These are phyloP conservation scores for Schrankia costaestrigalis DNA, from an alignment of 2,888 invertebrate genomes.

Conservation along the genomic window DNA sequence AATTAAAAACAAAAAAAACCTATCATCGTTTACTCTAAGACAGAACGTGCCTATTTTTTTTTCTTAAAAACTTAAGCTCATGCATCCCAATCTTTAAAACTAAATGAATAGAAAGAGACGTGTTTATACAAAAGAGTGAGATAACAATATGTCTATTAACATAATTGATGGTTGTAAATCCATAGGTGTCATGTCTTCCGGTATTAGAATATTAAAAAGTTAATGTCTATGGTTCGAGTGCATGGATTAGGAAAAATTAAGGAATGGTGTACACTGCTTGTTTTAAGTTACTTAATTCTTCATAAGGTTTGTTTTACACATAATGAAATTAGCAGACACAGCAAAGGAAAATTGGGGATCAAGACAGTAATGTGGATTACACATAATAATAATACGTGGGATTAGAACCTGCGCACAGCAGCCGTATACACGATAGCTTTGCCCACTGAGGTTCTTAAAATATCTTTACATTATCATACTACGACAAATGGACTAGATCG, in stretches of 20 bases:
- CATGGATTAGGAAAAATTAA: conserved; percentile 5
- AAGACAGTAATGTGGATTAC: too few species aligned
- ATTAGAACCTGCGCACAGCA: too few species aligned
- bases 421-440: too few species aligned
- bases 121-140: conserved; percentile 26
- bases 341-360: too few species aligned
- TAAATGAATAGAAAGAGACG: conserved; percentile 23
- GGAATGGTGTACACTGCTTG: conserved; percentile 4
- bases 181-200: conserved; percentile 67
- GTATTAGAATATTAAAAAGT: conserved; percentile 48
- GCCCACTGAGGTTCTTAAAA: too few species aligned
- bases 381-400: too few species aligned
- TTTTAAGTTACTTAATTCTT: conserved; percentile 5
- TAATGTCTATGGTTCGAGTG: conserved; percentile 36
- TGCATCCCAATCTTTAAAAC: conserved; percentile 14
- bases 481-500: too few species aligned
- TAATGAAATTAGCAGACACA: too few species aligned
- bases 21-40: too few species aligned
- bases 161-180: conserved; percentile 68
- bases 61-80: conserved; percentile 6
- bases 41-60: not conserved
- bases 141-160: conserved; percentile 50
- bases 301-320: too few species aligned
- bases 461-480: too few species aligned
- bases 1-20: too few species aligned